A percentile compares a stretch with the other conserved stretches of the same genome.
These are phyloP conservation scores for Pterocles burchelli DNA, from an alignment of 2,113 vertebrate genomes.

Conservation along the genomic window DNA sequence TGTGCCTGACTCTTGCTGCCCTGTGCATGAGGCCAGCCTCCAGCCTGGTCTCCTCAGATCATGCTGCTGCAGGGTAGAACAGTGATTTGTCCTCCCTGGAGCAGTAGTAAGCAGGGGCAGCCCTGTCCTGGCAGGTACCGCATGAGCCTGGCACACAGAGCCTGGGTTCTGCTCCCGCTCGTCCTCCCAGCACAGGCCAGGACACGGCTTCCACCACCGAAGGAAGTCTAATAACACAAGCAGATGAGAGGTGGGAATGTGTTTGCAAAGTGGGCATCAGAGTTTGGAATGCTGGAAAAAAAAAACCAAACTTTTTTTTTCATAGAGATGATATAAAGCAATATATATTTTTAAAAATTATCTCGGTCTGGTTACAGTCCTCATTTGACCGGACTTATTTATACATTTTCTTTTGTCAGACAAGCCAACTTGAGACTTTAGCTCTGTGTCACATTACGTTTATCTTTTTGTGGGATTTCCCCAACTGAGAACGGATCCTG, in stretches of 20 bases:
- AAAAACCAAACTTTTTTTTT: neutral
- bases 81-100: neutral
- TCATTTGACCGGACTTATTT: neutral
- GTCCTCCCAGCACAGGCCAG: neutral
- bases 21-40: neutral
- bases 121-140: neutral
- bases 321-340: neutral
- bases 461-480: neutral
- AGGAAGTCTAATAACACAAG: neutral
- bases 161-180: neutral
- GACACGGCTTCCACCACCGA: fast-evolving
- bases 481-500: neutral
- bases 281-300: neutral
- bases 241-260: fast-evolving
- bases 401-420: neutral
- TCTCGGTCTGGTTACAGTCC: neutral
- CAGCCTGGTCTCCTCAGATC: neutral
- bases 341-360: neutral
- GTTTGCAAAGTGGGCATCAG: neutral
- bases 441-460: neutral
- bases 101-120: neutral
- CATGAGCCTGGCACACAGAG: fast-evolving
- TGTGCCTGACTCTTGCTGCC: neutral
- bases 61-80: neutral
- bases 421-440: neutral